phyloP scores from a whole-genome alignment of 2,113 vertebrate genomes.

The Chamaea fasciata region DNA sequence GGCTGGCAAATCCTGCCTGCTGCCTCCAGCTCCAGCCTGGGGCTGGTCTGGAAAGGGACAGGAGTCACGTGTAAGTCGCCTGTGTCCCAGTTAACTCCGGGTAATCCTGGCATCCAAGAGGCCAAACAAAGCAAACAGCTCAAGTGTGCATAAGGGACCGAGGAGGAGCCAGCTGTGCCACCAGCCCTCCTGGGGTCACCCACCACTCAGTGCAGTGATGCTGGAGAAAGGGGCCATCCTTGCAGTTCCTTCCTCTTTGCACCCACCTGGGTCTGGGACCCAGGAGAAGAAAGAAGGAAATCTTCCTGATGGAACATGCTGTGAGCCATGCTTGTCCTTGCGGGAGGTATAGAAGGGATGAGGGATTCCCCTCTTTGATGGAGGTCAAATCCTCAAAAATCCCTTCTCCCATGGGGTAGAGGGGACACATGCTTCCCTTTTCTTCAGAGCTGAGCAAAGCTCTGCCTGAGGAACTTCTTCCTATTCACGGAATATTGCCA shows the following conservation, averaged over 20 bases:
- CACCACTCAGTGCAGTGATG: background rate
- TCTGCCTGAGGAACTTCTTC: background rate
- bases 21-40: background rate
- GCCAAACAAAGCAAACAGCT: background rate
- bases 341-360: background rate
- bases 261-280: rapidly evolving
- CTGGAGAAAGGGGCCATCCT: background rate
- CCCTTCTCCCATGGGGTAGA: background rate
- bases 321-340: background rate
- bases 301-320: background rate
- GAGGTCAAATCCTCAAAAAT: background rate
- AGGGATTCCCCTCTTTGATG: background rate
- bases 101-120: background rate
- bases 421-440: rapidly evolving
- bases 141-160: background rate
- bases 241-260: background rate
- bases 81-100: background rate
- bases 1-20: background rate
- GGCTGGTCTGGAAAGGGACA: background rate
- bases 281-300: background rate
- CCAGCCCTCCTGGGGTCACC: background rate
- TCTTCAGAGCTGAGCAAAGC: background rate
- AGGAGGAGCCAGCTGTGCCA: background rate
- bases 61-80: background rate
- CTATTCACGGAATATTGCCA: background rate